These are phyloP conservation scores for Nasonia vitripennis DNA, from an alignment of 1,140 invertebrate genomes.

Conservation along the genomic window DNA sequence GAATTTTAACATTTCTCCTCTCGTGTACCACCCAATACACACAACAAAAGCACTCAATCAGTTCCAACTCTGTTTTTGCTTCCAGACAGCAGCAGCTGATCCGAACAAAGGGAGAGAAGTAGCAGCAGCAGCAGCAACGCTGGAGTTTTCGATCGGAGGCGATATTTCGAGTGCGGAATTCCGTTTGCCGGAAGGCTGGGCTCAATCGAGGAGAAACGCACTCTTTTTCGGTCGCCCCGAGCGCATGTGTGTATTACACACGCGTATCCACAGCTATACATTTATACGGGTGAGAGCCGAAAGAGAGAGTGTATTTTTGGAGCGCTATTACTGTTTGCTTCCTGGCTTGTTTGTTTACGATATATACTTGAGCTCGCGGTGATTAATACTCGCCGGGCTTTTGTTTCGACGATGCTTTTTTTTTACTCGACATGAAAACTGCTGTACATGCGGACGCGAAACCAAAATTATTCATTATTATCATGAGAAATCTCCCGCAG, in stretches of 20 bases:
- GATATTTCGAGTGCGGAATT: slow-evolving; percentile 18
- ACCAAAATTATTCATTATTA: no score
- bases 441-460: no score
- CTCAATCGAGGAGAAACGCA: slow-evolving; percentile 1
- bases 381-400: neutral
- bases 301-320: neutral
- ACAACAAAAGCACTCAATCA: neutral
- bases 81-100: slow-evolving; percentile 12
- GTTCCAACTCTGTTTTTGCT: neutral
- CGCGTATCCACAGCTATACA: neutral
- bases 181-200: neutral
- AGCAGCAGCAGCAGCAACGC: neutral
- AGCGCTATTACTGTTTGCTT: neutral
- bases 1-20: no score
- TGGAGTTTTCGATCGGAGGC: neutral
- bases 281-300: neutral
- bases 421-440: neutral
- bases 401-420: neutral
- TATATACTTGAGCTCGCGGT: neutral
- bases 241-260: neutral
- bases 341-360: neutral
- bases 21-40: no score
- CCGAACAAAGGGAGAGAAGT: neutral
- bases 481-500: neutral
- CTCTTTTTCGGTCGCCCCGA: neutral